These are phyloP conservation scores for Drosophila meridionalis DNA, from an alignment of 2,888 invertebrate species.

Conservation along the genomic window DNA sequence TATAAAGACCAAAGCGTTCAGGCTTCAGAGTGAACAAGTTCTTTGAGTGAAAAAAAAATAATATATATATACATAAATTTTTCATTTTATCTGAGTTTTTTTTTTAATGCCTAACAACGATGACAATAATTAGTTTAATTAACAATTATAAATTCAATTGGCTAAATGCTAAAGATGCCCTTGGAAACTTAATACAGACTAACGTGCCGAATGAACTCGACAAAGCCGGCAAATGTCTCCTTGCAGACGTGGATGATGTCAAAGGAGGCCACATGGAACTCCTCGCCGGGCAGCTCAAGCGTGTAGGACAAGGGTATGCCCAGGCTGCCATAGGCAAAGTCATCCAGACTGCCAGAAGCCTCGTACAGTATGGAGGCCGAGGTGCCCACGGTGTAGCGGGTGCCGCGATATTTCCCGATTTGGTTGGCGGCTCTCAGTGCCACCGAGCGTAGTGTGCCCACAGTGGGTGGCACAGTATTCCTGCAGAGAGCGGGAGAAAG, in stretches of 20 bases:
- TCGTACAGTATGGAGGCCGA: constrained; percentile 86
- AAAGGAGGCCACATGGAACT: constrained; percentile 82
- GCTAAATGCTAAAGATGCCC: constrained; percentile 48
- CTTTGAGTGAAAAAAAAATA: neutral
- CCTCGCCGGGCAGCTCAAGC: constrained; percentile 88
- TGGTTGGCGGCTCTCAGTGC: constrained; percentile 83
- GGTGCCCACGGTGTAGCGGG: constrained; percentile 86
- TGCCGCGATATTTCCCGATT: constrained; percentile 84
- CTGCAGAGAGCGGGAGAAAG: constrained; percentile 44
- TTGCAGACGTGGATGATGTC: constrained; percentile 84
- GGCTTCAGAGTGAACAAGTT: constrained; percentile 19
- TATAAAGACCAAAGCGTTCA: neutral
- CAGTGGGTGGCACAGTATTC: constrained; percentile 81
- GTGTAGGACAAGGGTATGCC: constrained; percentile 88
- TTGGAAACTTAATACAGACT: constrained; percentile 74
- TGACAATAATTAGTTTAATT: constrained; percentile 74
- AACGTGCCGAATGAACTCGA: constrained; percentile 84
- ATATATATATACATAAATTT: too few relatives aligned
- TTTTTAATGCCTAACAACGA: constrained; percentile 72
- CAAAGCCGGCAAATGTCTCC: constrained; percentile 84
- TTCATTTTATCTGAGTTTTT: neutral
- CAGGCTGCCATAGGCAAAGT: constrained; percentile 87
- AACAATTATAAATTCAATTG: constrained; percentile 80
- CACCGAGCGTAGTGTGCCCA: constrained; percentile 81
- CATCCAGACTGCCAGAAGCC: constrained; percentile 88